These are phyloP conservation scores for Axis porcinus DNA, from an alignment of 2,113 vertebrate species.

Conservation along the genomic window DNA sequence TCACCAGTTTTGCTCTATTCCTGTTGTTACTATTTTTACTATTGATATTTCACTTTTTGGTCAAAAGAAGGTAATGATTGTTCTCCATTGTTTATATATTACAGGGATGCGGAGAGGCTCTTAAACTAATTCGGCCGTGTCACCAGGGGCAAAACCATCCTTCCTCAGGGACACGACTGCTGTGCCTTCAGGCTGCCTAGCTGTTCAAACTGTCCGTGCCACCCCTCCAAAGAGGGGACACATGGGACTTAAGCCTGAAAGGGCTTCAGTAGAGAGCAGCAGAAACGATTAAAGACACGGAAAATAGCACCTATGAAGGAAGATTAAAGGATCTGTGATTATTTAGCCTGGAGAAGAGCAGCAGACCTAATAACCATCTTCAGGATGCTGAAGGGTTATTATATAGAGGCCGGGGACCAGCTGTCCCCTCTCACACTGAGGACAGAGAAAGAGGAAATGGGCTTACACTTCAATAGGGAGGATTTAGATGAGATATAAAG, in stretches of 20 bases:
- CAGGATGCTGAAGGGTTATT: constrained; percentile 59
- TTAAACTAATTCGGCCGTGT: neutral
- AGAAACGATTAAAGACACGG: constrained; percentile 59
- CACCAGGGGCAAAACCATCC: neutral
- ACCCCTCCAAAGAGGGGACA: neutral
- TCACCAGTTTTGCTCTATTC: neutral
- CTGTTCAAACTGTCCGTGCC: neutral
- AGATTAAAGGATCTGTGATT: constrained; percentile 68
- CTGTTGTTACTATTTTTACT: fast-evolving
- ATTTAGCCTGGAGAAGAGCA: constrained; percentile 49
- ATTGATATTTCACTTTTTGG: neutral
- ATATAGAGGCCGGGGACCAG: constrained; percentile 43
- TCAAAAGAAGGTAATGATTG: fast-evolving
- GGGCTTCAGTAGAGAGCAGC: constrained; percentile 51
- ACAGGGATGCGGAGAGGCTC: neutral
- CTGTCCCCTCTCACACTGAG: constrained; percentile 48
- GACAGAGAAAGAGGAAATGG: constrained; percentile 30
- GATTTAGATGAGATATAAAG: neutral
- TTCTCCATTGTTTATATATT: too few species aligned
- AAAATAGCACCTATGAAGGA: constrained; percentile 55
- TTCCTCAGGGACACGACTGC: fast-evolving
- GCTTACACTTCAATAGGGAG: constrained; percentile 47
- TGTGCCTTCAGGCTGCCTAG: neutral
- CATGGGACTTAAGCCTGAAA: constrained; percentile 11
- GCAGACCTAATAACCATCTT: constrained; percentile 52